Percentiles rank a stretch among this genome's conserved stretches.
phyloP scores from a whole-genome alignment of 2,797 vertebrate genomes.

The Chelidonichthys spinosus region DNA sequence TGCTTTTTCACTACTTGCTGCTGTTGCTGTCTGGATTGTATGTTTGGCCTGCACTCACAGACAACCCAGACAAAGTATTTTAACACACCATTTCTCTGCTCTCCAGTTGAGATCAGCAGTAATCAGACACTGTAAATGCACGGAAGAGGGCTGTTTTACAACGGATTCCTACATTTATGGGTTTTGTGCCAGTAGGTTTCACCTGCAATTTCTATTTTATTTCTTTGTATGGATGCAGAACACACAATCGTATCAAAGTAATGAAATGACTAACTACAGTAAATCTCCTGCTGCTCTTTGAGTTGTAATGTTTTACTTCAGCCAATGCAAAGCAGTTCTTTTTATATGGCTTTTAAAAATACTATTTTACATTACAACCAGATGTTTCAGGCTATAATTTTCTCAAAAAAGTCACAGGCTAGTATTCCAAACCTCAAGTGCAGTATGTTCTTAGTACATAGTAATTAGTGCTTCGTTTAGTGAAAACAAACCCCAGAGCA shows the following conservation, averaged over 20 bases:
- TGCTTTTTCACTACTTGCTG: neutral
- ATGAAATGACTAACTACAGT: slow-evolving; percentile 50
- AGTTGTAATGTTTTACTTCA: slow-evolving; percentile 49
- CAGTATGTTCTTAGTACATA: slow-evolving; percentile 79
- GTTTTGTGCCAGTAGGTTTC: slow-evolving; percentile 50
- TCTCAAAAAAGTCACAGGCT: slow-evolving; percentile 76
- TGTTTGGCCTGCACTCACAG: slow-evolving; percentile 54
- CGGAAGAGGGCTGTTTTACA: slow-evolving; percentile 47
- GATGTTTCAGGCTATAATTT: slow-evolving; percentile 86
- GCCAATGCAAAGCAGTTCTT: slow-evolving; percentile 68
- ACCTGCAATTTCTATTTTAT: slow-evolving; percentile 60
- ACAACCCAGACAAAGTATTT: slow-evolving; percentile 51
- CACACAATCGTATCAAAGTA: slow-evolving; percentile 52
- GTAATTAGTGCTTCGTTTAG: slow-evolving; percentile 85
- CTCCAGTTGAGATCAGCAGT: slow-evolving; percentile 41
- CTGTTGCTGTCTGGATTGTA: slow-evolving; percentile 16
- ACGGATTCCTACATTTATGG: slow-evolving; percentile 51
- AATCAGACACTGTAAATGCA: slow-evolving; percentile 46
- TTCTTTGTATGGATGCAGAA: slow-evolving; percentile 40
- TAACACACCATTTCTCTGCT: slow-evolving; percentile 43
- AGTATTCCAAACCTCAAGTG: slow-evolving; percentile 82
- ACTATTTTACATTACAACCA: slow-evolving; percentile 85
- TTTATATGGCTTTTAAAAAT: slow-evolving; percentile 84
- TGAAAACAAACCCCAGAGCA: slow-evolving; percentile 76
- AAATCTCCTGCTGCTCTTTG: slow-evolving; percentile 36